These are phyloP conservation scores for Temnothorax unifasciatus DNA, from an alignment of 2,888 invertebrate genomes.

Conservation along the genomic window DNA sequence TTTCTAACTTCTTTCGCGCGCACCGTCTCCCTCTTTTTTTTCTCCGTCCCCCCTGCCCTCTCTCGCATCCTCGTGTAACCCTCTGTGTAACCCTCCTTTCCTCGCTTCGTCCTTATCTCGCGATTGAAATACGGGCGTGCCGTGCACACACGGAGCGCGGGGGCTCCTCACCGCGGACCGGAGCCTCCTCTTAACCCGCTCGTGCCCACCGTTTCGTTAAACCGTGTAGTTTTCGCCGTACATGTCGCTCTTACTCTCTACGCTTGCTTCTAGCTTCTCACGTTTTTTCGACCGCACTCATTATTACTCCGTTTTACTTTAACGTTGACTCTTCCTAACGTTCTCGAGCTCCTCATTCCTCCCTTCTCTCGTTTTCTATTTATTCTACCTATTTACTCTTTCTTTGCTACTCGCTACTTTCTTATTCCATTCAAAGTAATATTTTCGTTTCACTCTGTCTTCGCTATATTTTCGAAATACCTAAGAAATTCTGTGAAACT, in stretches of 20 bases:
- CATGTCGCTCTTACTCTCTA: slow-evolving; percentile 52
- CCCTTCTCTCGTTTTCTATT: slow-evolving; percentile 16
- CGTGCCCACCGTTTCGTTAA: slow-evolving; percentile 71
- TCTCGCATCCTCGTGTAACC: slow-evolving; percentile 19
- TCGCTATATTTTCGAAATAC: slow-evolving; percentile 61
- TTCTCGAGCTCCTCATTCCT: slow-evolving; percentile 18
- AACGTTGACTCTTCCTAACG: slow-evolving; percentile 22
- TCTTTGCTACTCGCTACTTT: slow-evolving; percentile 41
- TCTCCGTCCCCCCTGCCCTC: not conserved
- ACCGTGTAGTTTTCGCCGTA: slow-evolving; percentile 67
- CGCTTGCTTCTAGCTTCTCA: slow-evolving; percentile 48
- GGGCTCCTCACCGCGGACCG: slow-evolving; percentile 33
- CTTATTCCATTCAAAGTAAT: slow-evolving; percentile 59
- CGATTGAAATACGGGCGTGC: slow-evolving; percentile 83
- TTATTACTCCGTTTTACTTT: slow-evolving; percentile 40
- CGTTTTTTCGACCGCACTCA: slow-evolving; percentile 17
- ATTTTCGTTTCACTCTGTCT: slow-evolving; percentile 65
- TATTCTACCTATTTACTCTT: slow-evolving; percentile 59
- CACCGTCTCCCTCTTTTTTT: slow-evolving; percentile 29
- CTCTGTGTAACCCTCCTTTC: slow-evolving; percentile 35
- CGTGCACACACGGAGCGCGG: slow-evolving; percentile 65
- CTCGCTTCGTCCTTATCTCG: slow-evolving; percentile 71
- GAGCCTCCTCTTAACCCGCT: slow-evolving; percentile 8
- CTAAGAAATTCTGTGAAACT: slow-evolving; percentile 64
- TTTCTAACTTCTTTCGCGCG: slow-evolving; percentile 57